A percentile compares a stretch with the other conserved stretches of the same genome.
These are phyloP conservation scores for Stigmatopora nigra DNA, from an alignment of 2,113 vertebrate species.

Conservation along the genomic window DNA sequence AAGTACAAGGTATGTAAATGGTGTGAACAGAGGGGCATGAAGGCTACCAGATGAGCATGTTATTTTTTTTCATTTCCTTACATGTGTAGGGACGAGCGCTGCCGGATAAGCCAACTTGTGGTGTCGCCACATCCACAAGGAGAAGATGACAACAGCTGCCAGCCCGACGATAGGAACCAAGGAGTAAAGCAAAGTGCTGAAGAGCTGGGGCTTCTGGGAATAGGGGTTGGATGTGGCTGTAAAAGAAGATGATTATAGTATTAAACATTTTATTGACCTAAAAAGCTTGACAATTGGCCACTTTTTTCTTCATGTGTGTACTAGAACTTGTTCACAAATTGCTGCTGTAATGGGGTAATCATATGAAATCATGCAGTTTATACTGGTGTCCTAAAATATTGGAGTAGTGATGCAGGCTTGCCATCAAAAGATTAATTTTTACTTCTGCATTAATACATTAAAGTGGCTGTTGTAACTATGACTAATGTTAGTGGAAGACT, in stretches of 20 bases:
- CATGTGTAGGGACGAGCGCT: constrained; percentile 94
- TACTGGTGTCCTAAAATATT: background rate
- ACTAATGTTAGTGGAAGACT: background rate
- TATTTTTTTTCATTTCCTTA: constrained; percentile 58
- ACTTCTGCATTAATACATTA: background rate
- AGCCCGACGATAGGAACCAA: constrained; percentile 93
- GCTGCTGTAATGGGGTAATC: constrained; percentile 37
- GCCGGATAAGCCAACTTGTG: constrained; percentile 97
- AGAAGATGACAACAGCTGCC: constrained; percentile 86
- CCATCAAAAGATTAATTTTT: no score
- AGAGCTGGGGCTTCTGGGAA: constrained; percentile 82
- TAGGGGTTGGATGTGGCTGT: constrained; percentile 93
- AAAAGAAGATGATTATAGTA: background rate
- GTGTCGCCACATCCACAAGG: constrained; percentile 97
- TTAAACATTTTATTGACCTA: background rate
- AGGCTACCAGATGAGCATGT: background rate
- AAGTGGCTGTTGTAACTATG: background rate
- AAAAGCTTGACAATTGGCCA: constrained; percentile 22
- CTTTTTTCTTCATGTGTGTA: constrained; percentile 32
- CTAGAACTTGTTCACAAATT: constrained; percentile 33
- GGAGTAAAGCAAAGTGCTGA: constrained; percentile 91
- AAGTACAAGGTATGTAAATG: constrained; percentile 1
- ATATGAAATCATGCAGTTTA: background rate
- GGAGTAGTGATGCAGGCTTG: background rate
- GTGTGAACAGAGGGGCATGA: background rate